Percentiles rank a stretch among this genome's conserved stretches.
These are phyloP conservation scores for Rhagonycha fulva DNA, from an alignment of 2,888 invertebrate species.

Conservation along the genomic window DNA sequence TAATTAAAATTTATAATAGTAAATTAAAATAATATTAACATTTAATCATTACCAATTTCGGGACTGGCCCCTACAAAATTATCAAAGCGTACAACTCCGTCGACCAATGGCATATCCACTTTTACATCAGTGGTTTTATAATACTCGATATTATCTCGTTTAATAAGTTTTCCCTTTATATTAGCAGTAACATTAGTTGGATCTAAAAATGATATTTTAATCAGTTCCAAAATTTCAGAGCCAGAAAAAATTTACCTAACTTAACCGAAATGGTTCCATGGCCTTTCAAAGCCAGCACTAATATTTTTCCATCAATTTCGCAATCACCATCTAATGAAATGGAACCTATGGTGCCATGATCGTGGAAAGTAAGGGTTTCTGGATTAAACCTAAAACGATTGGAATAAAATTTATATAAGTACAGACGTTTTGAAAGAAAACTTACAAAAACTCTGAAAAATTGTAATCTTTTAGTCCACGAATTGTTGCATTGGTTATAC, in stretches of 20 bases:
- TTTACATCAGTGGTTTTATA: background rate
- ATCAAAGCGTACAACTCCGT: background rate
- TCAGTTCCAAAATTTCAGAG: background rate
- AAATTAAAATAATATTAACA: background rate
- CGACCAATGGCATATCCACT: background rate
- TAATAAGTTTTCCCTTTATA: background rate
- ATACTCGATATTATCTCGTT: background rate
- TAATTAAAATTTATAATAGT: background rate
- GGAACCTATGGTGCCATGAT: background rate
- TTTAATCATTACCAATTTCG: background rate
- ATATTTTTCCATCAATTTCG: background rate
- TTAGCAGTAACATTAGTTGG: background rate
- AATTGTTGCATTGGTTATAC: background rate
- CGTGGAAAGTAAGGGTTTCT: background rate
- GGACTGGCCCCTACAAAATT: background rate
- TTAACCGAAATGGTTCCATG: background rate
- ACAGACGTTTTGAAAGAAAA: background rate
- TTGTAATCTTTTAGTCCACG: background rate
- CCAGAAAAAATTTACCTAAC: background rate
- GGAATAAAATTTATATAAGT: background rate
- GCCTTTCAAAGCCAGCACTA: background rate
- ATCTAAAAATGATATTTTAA: background rate
- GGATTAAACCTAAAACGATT: background rate
- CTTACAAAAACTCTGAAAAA: background rate
- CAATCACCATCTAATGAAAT: background rate